phyloP scores from a whole-genome alignment of 2,888 invertebrate species.

The Ormyrus nitidulus region DNA sequence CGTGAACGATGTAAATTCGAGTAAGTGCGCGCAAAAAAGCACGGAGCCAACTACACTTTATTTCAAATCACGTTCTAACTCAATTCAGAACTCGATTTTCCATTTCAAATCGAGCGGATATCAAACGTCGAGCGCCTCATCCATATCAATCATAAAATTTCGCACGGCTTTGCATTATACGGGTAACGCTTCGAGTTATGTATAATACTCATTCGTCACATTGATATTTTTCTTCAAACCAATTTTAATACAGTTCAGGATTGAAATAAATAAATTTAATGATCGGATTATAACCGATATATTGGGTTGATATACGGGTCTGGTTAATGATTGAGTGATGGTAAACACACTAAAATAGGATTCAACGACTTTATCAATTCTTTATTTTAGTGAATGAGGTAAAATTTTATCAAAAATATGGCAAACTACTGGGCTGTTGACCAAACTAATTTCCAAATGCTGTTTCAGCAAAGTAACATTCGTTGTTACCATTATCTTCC shows the following conservation, averaged over 20 bases:
- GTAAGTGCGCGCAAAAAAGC: conserved; percentile 1
- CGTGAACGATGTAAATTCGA: conserved; percentile 35
- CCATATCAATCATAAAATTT: conserved; percentile 70
- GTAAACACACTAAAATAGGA: not conserved
- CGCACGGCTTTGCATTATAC: conserved; percentile 45
- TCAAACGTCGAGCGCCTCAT: conserved; percentile 70
- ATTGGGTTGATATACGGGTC: not conserved
- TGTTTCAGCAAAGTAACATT: conserved; percentile 56
- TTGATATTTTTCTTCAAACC: conserved; percentile 33
- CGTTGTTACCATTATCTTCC: conserved; percentile 62
- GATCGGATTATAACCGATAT: not conserved
- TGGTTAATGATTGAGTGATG: not conserved
- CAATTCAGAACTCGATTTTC: conserved; percentile 72
- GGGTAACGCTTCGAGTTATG: not conserved
- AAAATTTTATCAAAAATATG: conserved; percentile 38
- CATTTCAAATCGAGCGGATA: conserved; percentile 74
- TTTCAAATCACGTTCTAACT: conserved; percentile 72
- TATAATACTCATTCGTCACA: conserved; percentile 45
- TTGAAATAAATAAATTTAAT: conserved; percentile 3
- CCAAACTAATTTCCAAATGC: conserved; percentile 25
- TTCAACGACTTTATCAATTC: conserved; percentile 8
- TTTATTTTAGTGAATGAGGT: conserved; percentile 14
- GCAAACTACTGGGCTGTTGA: not conserved
- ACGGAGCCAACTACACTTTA: conserved; percentile 61
- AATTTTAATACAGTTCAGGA: not conserved